phyloP scores from a whole-genome alignment of 2,888 invertebrate species.

The Rhamphomyia laevipes region DNA sequence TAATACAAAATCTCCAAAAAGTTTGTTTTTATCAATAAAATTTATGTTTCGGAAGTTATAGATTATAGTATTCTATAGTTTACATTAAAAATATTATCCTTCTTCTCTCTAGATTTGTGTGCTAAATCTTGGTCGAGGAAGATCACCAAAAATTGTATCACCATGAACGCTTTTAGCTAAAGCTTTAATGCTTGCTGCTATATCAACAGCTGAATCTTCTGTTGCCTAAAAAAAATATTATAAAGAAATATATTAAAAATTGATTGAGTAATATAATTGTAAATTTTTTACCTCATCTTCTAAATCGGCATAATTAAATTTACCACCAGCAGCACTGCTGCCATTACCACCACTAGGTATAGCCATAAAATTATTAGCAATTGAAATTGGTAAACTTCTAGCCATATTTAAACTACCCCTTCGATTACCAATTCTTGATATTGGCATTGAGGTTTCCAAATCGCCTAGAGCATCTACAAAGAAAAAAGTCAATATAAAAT shows the following conservation, averaged over 20 bases:
- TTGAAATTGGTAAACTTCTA: slow-evolving; percentile 66
- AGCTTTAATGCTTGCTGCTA: slow-evolving; percentile 87
- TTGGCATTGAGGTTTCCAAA: slow-evolving; percentile 29
- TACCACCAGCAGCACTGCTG: slow-evolving; percentile 15
- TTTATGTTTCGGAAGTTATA: slow-evolving; percentile 1
- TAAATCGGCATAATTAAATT: slow-evolving; percentile 15
- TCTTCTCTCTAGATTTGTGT: slow-evolving; percentile 62
- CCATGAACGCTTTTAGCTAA: slow-evolving; percentile 82
- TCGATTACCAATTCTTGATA: slow-evolving; percentile 19
- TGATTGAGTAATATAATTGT: too few species aligned
- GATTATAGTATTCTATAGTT: slow-evolving; percentile 1
- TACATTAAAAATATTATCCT: background rate
- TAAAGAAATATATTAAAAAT: slow-evolving; percentile 1
- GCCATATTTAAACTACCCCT: slow-evolving; percentile 36
- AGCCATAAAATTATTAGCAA: slow-evolving; percentile 42
- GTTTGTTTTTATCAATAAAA: background rate
- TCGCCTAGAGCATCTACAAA: slow-evolving; percentile 32
- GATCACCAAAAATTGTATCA: slow-evolving; percentile 74
- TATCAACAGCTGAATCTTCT: slow-evolving; percentile 59
- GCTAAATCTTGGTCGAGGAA: slow-evolving; percentile 75
- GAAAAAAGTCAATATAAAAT: background rate
- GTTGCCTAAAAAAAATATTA: slow-evolving; percentile 22
- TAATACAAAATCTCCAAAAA: background rate
- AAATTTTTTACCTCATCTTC: slow-evolving; percentile 25
- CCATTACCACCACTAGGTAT: slow-evolving; percentile 17